Evolutionary conservation across 2,888 invertebrate species (phyloP).

Genomic region (Protonemura montana): DNA sequence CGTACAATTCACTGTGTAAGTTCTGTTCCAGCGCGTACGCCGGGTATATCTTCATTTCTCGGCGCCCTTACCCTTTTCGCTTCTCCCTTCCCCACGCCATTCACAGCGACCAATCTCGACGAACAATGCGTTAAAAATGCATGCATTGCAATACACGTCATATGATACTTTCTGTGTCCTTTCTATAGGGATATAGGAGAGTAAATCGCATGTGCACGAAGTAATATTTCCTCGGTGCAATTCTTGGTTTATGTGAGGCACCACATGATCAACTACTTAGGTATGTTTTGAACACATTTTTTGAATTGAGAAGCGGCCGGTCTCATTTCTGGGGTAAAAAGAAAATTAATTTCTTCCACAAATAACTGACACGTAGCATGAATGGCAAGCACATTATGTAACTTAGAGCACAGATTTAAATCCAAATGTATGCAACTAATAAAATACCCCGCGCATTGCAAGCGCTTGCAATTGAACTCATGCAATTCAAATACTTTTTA

Average conservation of each 20-base stretch:
- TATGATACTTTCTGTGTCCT: neutral
- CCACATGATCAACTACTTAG: neutral
- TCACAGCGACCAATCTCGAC: neutral
- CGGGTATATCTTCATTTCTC: neutral
- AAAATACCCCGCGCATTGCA: too few relatives aligned
- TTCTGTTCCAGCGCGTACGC: neutral
- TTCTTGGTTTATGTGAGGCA: neutral
- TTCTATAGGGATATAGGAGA: neutral
- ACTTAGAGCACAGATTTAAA: too few relatives aligned
- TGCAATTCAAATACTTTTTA: too few relatives aligned
- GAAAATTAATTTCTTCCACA: neutral
- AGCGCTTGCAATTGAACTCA: too few relatives aligned
- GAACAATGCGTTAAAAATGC: slow-evolving; percentile 4
- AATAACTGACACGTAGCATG: too few relatives aligned
- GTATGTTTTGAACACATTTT: neutral
- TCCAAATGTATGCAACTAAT: too few relatives aligned
- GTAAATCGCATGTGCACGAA: neutral
- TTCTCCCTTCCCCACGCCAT: neutral
- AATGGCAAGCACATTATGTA: too few relatives aligned
- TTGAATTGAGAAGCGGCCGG: neutral
- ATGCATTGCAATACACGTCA: neutral
- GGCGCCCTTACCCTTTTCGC: neutral
- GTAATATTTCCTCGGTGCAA: neutral
- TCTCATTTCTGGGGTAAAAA: neutral
- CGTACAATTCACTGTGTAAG: neutral